phyloP scores from a whole-genome alignment of 53 echinoderm and acorn worm genomes.

The Echinometra lucunter region DNA sequence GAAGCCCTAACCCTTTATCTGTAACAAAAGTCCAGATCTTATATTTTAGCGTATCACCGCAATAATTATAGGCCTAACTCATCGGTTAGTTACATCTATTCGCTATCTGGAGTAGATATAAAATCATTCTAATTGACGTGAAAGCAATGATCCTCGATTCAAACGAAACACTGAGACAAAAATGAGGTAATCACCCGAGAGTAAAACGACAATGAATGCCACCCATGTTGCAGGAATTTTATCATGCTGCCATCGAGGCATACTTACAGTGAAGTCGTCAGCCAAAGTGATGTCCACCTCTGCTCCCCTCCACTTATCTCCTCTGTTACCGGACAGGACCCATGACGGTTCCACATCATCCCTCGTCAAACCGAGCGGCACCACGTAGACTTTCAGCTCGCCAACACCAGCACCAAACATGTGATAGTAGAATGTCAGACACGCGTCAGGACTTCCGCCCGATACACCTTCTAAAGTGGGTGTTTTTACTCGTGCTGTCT shows the following conservation, averaged over 20 bases:
- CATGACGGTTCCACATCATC: slow-evolving; percentile 62
- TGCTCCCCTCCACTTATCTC: slow-evolving; percentile 84
- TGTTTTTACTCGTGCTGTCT: not conserved
- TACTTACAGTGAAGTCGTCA: slow-evolving; percentile 71
- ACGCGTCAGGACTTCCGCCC: not conserved
- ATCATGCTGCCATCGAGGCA: not conserved
- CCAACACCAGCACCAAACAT: slow-evolving; percentile 74
- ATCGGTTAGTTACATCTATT: too few species aligned
- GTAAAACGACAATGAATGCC: too few species aligned
- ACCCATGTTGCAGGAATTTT: too few species aligned
- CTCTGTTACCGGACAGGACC: slow-evolving; percentile 81
- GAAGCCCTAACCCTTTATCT: too few species aligned
- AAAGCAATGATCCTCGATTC: too few species aligned
- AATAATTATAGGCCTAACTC: too few species aligned
- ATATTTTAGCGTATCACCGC: too few species aligned
- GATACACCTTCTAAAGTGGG: slow-evolving; percentile 39
- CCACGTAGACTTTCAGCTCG: slow-evolving; percentile 54
- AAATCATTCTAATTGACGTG: too few species aligned
- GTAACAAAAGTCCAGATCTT: too few species aligned
- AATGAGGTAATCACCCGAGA: too few species aligned
- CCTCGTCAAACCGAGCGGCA: not conserved
- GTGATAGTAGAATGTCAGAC: slow-evolving; percentile 75
- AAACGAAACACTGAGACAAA: too few species aligned
- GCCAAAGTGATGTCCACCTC: slow-evolving; percentile 72
- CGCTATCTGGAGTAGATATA: too few species aligned